Conservation (phyloP, 2,797 vertebrate genomes). For the Tragelaphus oryx region DNA sequence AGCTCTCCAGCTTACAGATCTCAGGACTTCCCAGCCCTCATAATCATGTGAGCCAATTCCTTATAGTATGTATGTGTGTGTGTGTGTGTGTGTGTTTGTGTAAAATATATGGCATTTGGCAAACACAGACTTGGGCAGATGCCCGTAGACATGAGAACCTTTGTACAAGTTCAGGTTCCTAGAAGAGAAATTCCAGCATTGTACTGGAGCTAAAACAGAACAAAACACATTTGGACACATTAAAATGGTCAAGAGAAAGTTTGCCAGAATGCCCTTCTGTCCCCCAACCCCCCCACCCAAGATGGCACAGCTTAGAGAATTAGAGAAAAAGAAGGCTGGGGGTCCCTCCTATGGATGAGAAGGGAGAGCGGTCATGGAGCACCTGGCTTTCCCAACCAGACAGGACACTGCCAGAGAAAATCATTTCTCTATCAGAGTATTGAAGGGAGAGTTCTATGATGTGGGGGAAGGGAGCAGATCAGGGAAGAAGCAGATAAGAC, state of each 20-base stretch:
- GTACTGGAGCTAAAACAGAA: neutral
- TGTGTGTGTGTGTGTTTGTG: neutral
- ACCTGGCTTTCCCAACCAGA: neutral
- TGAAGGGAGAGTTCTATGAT: neutral
- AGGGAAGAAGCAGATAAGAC: neutral
- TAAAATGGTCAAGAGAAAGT: neutral
- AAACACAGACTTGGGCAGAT: neutral
- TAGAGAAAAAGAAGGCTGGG: neutral
- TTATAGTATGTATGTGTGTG: neutral
- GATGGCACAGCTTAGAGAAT: neutral
- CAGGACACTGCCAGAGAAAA: neutral
- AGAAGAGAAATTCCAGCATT: neutral
- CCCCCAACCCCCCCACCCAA: accelerated
- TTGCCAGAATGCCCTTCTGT: neutral
- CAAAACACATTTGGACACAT: neutral
- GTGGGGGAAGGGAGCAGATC: neutral
- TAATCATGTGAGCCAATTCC: neutral
- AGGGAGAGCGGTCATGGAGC: neutral
- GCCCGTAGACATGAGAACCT: neutral
- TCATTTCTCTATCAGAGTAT: neutral
- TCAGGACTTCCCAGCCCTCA: neutral
- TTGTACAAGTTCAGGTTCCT: neutral
- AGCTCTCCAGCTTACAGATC: neutral
- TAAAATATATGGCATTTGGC: neutral
- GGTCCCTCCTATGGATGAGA: no score